Evolutionary conservation across 2,888 invertebrate species (phyloP).

Genomic region (Augochlorella aurata): DNA sequence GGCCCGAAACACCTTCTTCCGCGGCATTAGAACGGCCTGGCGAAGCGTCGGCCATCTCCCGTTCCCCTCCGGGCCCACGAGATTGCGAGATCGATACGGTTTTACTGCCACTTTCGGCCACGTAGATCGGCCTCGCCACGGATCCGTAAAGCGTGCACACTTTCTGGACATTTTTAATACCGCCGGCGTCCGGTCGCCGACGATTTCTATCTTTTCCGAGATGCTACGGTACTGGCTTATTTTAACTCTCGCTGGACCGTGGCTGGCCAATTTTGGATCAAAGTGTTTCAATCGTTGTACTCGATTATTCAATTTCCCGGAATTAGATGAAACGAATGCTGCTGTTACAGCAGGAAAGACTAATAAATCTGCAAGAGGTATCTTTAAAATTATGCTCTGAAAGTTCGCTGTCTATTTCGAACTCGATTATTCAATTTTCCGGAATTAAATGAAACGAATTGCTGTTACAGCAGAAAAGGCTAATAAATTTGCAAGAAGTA

Average conservation of each 20-base stretch:
- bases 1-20: background rate
- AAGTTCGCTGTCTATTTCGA: too few species aligned
- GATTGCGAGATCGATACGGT: background rate
- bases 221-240: background rate
- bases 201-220: background rate
- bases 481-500: too few species aligned
- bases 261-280: too few species aligned
- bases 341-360: too few species aligned
- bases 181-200: background rate
- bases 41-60: background rate
- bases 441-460: too few species aligned
- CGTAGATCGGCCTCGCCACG: background rate
- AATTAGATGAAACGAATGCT: too few species aligned
- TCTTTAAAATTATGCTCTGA: too few species aligned
- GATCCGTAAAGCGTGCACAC: background rate
- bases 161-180: background rate
- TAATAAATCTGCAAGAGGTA: too few species aligned
- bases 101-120: constrained; percentile 1
- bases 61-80: background rate
- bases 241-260: background rate
- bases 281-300: too few species aligned
- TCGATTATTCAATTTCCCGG: too few species aligned
- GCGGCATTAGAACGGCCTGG: background rate
- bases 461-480: too few species aligned
- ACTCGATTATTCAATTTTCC: too few species aligned